A percentile compares a stretch with the other conserved stretches of the same genome.
Evolutionary conservation across 2,113 vertebrate genomes (phyloP).

Genomic region (Panthera leo): DNA sequence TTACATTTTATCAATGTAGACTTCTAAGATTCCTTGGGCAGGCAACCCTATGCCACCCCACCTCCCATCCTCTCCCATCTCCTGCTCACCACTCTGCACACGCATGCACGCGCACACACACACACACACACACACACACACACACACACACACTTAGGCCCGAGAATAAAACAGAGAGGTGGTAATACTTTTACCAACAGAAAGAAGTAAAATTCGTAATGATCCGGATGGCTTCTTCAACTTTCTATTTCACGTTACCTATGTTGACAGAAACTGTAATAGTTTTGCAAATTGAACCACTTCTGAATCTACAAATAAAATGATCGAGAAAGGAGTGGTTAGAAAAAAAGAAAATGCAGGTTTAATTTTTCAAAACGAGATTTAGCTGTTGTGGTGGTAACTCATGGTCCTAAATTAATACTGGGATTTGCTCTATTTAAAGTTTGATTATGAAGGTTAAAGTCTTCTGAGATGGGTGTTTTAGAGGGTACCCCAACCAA

Average conservation of each 20-base stretch:
- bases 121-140: too few species aligned
- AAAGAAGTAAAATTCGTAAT: not conserved
- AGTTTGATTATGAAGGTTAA: conserved; percentile 21
- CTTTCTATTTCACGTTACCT: not conserved
- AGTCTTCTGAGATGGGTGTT: not conserved
- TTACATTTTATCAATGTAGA: not conserved
- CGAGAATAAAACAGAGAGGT: not conserved
- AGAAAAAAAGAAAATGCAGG: not conserved
- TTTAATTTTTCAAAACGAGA: not conserved
- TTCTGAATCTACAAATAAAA: conserved; percentile 49
- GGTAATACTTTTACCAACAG: not conserved
- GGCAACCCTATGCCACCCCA: rapidly evolving
- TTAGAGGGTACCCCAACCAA: not conserved
- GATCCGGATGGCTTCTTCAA: not conserved
- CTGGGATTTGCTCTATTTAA: not conserved
- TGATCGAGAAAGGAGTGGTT: not conserved
- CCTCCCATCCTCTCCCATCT: rapidly evolving
- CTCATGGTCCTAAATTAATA: not conserved
- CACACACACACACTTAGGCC: not conserved
- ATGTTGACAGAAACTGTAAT: not conserved
- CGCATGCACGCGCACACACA: too few species aligned
- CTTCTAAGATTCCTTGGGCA: not conserved
- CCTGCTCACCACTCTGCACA: rapidly evolving
- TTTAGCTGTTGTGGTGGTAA: not conserved
- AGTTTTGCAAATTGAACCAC: not conserved